Evolutionary conservation across 2,888 invertebrate species (phyloP).

Genomic region (Meta bourneti): DNA sequence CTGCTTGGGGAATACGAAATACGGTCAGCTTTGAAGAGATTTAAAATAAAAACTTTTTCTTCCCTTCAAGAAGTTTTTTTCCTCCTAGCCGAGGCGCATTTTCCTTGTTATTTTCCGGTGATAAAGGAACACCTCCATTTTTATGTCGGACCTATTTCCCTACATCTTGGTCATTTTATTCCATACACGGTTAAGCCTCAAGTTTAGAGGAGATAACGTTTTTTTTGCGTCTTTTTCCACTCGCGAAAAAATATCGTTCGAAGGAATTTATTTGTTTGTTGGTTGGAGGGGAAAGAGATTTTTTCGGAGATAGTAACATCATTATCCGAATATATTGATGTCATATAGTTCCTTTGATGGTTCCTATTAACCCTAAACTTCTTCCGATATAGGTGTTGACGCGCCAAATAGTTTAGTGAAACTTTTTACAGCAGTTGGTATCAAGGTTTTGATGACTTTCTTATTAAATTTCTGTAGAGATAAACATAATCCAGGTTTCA

Average conservation of each 20-base stretch:
- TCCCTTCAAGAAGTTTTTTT: conserved; percentile 3
- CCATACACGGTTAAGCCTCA: neutral
- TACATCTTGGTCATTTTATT: conserved; percentile 18
- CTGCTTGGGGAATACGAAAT: conserved; percentile 39
- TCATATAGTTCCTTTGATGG: neutral
- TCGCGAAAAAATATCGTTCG: neutral
- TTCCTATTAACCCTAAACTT: neutral
- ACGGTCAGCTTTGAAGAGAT: conserved; percentile 7
- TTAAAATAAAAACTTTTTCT: conserved; percentile 14
- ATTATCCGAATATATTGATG: neutral
- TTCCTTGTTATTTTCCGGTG: conserved; percentile 27
- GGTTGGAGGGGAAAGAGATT: neutral
- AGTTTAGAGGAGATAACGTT: neutral
- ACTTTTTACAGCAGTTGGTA: neutral
- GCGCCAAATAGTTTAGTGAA: neutral
- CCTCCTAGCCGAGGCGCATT: neutral
- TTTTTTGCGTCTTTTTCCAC: neutral
- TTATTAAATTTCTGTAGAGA: neutral
- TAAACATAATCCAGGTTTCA: too few relatives aligned
- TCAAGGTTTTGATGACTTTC: neutral
- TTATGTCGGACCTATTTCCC: conserved; percentile 24
- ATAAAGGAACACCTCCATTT: conserved; percentile 28
- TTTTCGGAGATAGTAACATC: neutral
- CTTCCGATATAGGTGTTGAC: neutral
- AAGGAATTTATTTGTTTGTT: neutral